A percentile compares a stretch with the other conserved stretches of the same genome.
These are phyloP conservation scores for Agrilus biguttatus DNA, from an alignment of 2,888 invertebrate genomes.

Conservation along the genomic window DNA sequence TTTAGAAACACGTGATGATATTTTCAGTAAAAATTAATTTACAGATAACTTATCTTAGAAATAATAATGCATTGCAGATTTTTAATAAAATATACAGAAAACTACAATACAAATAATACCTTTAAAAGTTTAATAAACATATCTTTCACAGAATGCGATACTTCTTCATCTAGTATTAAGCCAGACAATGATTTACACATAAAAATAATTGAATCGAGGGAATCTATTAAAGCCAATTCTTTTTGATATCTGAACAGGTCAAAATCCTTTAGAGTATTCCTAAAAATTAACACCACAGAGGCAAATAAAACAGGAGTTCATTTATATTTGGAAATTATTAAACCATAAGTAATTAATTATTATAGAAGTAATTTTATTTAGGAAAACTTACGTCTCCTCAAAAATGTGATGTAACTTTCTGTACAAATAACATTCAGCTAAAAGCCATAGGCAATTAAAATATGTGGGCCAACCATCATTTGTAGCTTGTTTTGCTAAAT, in stretches of 20 bases:
- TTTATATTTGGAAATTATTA: too few species aligned
- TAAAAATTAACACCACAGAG: constrained; percentile 24
- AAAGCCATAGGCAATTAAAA: constrained; percentile 75
- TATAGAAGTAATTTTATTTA: too few species aligned
- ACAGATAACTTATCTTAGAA: not conserved
- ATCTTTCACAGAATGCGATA: constrained; percentile 27
- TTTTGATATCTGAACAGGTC: constrained; percentile 75
- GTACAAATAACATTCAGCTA: constrained; percentile 88
- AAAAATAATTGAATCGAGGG: constrained; percentile 36
- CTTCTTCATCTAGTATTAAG: constrained; percentile 4
- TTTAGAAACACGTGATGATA: not conserved
- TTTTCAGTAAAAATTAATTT: too few species aligned
- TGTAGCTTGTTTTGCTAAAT: constrained; percentile 33
- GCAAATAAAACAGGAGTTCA: too few species aligned
- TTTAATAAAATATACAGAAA: constrained; percentile 1
- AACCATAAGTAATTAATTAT: too few species aligned
- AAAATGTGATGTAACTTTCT: constrained; percentile 53
- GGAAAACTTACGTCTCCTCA: constrained; percentile 40
- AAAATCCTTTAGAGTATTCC: constrained; percentile 43
- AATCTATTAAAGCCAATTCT: constrained; percentile 39
- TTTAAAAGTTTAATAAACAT: constrained; percentile 44
- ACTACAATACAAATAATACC: constrained; percentile 30
- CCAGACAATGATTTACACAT: constrained; percentile 32
- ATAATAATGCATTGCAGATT: not conserved
- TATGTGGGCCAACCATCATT: constrained; percentile 31